A percentile compares a stretch with the other conserved stretches of the same genome.
These are phyloP conservation scores for Pseudobourletiella spinata DNA, from an alignment of 1,140 invertebrate species.

Conservation along the genomic window DNA sequence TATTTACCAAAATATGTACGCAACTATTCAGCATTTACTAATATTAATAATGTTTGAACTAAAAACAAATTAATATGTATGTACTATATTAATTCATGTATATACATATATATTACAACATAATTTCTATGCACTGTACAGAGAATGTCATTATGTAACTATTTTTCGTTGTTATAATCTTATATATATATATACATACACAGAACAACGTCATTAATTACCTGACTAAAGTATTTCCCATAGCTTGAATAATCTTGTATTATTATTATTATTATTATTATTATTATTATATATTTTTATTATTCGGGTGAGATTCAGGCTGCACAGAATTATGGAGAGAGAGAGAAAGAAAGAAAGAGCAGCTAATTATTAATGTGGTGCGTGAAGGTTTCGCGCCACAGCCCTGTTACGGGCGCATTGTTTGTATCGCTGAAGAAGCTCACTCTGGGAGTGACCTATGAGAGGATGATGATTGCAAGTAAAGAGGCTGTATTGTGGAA, in stretches of 20 bases:
- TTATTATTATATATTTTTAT: background rate
- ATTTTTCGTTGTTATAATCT: background rate
- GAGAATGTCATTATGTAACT: background rate
- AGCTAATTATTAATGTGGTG: no score
- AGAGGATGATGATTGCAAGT: no score
- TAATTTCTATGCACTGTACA: background rate
- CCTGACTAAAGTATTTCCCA: conserved; percentile 3
- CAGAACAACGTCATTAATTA: background rate
- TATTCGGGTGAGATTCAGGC: background rate
- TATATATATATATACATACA: background rate
- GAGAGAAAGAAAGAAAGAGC: no score
- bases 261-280: background rate
- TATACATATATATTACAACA: background rate
- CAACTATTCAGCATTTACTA: background rate
- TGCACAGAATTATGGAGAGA: background rate
- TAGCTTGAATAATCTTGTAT: background rate
- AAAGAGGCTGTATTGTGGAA: no score
- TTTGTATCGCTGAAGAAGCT: no score
- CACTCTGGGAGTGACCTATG: no score
- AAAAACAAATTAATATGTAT: background rate
- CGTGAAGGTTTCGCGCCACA: background rate
- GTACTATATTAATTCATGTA: background rate
- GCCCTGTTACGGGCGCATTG: background rate
- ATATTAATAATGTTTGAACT: background rate
- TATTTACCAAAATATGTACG: background rate